Evolutionary conservation across 2,113 vertebrate species (phyloP).

Genomic region (Trogon melanurus): DNA sequence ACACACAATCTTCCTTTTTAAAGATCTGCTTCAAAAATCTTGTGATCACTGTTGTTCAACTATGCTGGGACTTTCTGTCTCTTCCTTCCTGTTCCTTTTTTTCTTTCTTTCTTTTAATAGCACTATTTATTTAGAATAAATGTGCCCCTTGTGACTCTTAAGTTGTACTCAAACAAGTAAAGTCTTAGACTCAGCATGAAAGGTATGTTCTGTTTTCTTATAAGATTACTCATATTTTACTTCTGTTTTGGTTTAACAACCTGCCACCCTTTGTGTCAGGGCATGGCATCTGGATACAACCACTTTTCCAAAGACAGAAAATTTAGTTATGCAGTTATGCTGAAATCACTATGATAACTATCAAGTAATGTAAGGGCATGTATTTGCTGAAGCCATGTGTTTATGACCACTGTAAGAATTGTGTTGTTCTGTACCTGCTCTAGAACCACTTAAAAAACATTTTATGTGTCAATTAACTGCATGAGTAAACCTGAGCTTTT

Average conservation of each 20-base stretch:
- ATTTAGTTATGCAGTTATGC: background rate
- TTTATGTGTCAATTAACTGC: background rate
- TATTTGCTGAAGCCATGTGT: background rate
- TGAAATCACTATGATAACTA: background rate
- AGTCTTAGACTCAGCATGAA: background rate
- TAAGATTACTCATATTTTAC: background rate
- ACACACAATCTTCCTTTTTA: background rate
- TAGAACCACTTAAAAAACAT: background rate
- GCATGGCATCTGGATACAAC: background rate
- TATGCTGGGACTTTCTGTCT: background rate
- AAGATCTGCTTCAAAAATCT: constrained; percentile 22
- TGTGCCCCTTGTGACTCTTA: background rate
- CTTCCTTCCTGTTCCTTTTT: constrained; percentile 48
- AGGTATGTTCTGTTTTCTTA: background rate
- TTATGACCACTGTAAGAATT: background rate
- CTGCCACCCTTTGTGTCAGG: background rate
- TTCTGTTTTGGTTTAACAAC: background rate
- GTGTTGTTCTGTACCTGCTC: background rate
- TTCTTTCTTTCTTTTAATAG: constrained; percentile 46
- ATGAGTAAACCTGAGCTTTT: background rate
- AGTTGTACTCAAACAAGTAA: constrained; percentile 1
- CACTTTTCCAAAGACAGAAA: background rate
- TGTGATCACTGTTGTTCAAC: constrained; percentile 15
- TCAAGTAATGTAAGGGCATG: background rate
- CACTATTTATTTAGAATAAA: constrained; percentile 6